These are phyloP conservation scores for Neoniphon sammara DNA, from an alignment of 2,797 vertebrate genomes.

Conservation along the genomic window DNA sequence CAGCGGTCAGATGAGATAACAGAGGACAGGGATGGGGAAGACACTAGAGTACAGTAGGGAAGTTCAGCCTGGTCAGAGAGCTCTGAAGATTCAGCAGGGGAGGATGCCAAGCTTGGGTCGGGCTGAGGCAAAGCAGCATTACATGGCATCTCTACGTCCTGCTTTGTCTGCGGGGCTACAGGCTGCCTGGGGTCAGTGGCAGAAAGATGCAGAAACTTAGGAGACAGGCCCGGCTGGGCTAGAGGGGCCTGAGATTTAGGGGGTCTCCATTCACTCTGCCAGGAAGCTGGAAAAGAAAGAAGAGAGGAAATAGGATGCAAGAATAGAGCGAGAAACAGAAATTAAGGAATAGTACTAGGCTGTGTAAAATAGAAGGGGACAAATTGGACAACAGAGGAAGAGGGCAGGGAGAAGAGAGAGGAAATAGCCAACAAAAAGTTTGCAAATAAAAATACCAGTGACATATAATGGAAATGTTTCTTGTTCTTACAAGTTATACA, in stretches of 20 bases:
- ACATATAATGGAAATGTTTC: background rate
- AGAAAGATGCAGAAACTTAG: conserved; percentile 67
- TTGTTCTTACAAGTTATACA: no score
- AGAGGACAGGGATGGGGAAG: background rate
- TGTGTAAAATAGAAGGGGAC: background rate
- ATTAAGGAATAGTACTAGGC: conserved; percentile 15
- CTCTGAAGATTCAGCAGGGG: conserved; percentile 7
- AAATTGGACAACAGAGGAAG: background rate
- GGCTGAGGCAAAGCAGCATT: conserved; percentile 49
- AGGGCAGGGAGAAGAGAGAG: no score
- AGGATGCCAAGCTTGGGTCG: background rate
- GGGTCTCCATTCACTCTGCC: conserved; percentile 85
- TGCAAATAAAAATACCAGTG: no score
- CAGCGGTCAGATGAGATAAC: background rate
- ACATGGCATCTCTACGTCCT: conserved; percentile 67
- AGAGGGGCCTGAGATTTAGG: conserved; percentile 76
- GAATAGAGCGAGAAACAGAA: conserved; percentile 23
- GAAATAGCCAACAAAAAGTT: no score
- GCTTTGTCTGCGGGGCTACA: conserved; percentile 60
- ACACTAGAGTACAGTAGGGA: conserved; percentile 13
- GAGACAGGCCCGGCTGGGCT: conserved; percentile 60
- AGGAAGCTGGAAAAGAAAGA: conserved; percentile 72
- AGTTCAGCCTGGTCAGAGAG: background rate
- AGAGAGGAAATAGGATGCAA: conserved; percentile 1
- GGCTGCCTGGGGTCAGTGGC: conserved; percentile 43